Evolutionary conservation across 2,797 vertebrate species (phyloP), one percentile per base, ranked within the genome.

Genomic region (Cirrhinus molitorella): DNA sequence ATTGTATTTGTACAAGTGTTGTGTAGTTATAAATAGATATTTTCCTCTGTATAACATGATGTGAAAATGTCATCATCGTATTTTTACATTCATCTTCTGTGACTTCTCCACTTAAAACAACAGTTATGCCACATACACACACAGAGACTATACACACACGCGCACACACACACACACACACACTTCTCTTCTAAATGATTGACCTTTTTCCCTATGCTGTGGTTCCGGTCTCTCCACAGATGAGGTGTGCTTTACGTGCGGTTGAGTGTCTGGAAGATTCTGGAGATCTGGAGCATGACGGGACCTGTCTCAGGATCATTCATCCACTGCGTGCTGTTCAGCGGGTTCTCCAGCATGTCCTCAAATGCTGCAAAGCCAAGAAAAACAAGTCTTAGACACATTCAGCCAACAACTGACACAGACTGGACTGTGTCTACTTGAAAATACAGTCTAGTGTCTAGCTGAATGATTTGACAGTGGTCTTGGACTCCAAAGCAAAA

Each of bases 311-410:
- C 98, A 0, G 98, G 97, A 91, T 99, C 98, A 0, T 99, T 99
- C 98, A 99, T 99, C 98, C 98, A 99, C 94, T 99, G 98, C 16
- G 98, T 98, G 95, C 98, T 99, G 95, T 98, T 99, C 84, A 99
- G 93, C 1, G 98, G 98, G 91, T 99, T 99, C 93, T 99, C 98
- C 88, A 99, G 93, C 98, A 99, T 99, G 92, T 99, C 98, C 91
- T 99, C 98, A 67, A 99, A 99, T 0, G 98, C 98, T 99, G 94
- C 47, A 79, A 57, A 84, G 65, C 57, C 78, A 67, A 87, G n/a
- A 31, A 57, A 87, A 72, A 75, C 23, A 84, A 11, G 45, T 1
- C 4, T 67, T 11, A 70, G 34, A 31, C 49, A 53, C 61, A 82
- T 73, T n/a, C 23, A 67, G 34, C 17, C 47, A 85, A 47, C 23